phyloP scores from a whole-genome alignment of 1,140 invertebrate species.

The Neoseiulus cucumeris region DNA sequence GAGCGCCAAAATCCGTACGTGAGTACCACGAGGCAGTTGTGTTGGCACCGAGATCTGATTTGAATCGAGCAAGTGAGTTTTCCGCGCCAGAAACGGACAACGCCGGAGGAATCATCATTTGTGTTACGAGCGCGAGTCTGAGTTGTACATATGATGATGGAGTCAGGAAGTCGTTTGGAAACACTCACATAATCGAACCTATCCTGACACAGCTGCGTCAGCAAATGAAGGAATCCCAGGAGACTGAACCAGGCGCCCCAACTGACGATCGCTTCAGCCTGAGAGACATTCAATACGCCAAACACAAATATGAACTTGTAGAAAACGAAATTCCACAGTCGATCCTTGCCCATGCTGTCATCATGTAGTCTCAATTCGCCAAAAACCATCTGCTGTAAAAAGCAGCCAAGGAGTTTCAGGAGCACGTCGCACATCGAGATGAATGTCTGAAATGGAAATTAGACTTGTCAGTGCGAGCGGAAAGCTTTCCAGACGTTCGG shows the following conservation, averaged over 20 bases:
- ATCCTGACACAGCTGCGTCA: constrained; percentile 63
- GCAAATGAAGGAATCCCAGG: constrained; percentile 57
- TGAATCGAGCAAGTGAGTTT: too few species aligned
- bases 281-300: constrained; percentile 56
- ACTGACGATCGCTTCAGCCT: constrained; percentile 42
- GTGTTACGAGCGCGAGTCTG: too few species aligned
- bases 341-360: constrained; percentile 40
- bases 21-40: constrained; percentile 45
- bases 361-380: constrained; percentile 60
- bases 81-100: too few species aligned
- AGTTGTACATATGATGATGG: too few species aligned
- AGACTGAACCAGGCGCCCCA: constrained; percentile 72
- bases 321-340: constrained; percentile 80
- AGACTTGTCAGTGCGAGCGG: background rate
- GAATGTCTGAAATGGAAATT: constrained; percentile 37
- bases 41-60: constrained; percentile 54
- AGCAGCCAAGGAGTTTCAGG: constrained; percentile 50
- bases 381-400: constrained; percentile 55
- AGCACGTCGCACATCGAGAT: constrained; percentile 64
- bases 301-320: constrained; percentile 86
- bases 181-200: constrained; percentile 61
- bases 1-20: constrained; percentile 41
- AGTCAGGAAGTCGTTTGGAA: too few species aligned
- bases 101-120: too few species aligned
- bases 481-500: background rate